Evolutionary conservation across 2,888 invertebrate species (phyloP), one percentile per base, ranked within the genome.

Genomic region (Epinotia demarniana): DNA sequence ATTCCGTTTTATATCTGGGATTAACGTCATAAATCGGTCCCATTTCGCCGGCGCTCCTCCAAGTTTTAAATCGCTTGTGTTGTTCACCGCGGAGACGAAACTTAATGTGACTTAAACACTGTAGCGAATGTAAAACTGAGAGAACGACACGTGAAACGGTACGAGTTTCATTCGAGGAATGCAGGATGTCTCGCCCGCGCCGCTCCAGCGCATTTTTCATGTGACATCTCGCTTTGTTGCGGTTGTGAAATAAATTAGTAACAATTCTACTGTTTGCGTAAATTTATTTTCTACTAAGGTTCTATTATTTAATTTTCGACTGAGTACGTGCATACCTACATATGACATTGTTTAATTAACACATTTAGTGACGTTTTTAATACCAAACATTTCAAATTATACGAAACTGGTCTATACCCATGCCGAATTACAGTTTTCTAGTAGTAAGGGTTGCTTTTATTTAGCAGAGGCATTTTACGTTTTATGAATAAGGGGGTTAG

Each of bases 221-320:
- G 92, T 90, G 93, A 93, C 93, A 91, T 92, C 90, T 89, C 92
- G 91, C 93, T 93, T 93, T 94, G 93, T 93, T 92, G 92, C 84
- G 92, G 93, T 91, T 85, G 90, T 87, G 86, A 91, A 93, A 94
- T 92, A 93, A 93, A 94, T 94, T 93, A 93, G 92, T 92, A 91
- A 93, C 93, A 92, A 92, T 93, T 92, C 92, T 92, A 93, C 90
- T 94, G 92, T 93, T 92, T 92, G 91, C 83, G 87, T 87, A 89
- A 92, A 92, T 92, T 90, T 90, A 92, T 86, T 85, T 80, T 81
- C 55, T 61, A 75, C 74, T 23, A 62, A 61, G 39, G 27, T n/a
- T 55, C 46, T 46, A 23, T 43, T 46, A 61, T 71, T 62, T 53
- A 53, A n/a, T 62, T 61, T 71, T 61, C 4, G 5, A 70, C 12